Evolutionary conservation across 92 coral and sea anemone genomes (phyloP).

Genomic region (Umimayanthus kanabou): DNA sequence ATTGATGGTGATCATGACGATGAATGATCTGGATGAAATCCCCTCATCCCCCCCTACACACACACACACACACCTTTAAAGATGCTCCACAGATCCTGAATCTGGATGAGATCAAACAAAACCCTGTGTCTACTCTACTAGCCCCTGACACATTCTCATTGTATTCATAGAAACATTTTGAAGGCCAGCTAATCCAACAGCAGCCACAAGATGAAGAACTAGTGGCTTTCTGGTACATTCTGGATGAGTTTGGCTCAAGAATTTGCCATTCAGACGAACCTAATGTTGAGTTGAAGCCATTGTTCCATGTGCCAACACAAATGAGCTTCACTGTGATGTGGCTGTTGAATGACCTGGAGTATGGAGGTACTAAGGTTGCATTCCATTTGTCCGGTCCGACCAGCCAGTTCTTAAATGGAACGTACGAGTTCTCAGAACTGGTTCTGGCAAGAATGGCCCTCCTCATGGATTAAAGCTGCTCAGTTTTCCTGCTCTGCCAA

Average conservation of each 20-base stretch:
- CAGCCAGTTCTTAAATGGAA: too few relatives aligned
- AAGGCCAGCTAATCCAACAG: constrained; percentile 24
- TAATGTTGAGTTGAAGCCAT: constrained; percentile 48
- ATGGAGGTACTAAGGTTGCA: constrained; percentile 70
- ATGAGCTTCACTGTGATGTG: constrained; percentile 78
- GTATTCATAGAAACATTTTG: neutral
- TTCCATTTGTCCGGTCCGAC: too few relatives aligned
- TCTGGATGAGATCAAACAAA: too few relatives aligned
- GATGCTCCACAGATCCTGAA: too few relatives aligned
- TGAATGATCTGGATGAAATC: too few relatives aligned
- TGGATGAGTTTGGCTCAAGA: constrained; percentile 96
- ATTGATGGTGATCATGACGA: too few relatives aligned
- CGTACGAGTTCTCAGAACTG: too few relatives aligned
- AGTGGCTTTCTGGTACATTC: constrained; percentile 78
- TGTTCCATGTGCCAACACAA: constrained; percentile 71
- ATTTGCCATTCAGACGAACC: constrained; percentile 89
- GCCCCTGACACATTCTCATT: neutral
- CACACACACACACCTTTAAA: too few relatives aligned
- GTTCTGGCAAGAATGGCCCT: too few relatives aligned
- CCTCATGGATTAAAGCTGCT: too few relatives aligned
- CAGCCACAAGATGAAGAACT: constrained; percentile 59
- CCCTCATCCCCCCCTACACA: too few relatives aligned
- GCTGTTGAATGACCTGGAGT: constrained; percentile 72
- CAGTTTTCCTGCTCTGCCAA: too few relatives aligned
- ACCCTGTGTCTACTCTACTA: neutral